These are phyloP conservation scores for Hephaestus fuliginosus DNA, from an alignment of 2,797 vertebrate genomes.

Conservation along the genomic window DNA sequence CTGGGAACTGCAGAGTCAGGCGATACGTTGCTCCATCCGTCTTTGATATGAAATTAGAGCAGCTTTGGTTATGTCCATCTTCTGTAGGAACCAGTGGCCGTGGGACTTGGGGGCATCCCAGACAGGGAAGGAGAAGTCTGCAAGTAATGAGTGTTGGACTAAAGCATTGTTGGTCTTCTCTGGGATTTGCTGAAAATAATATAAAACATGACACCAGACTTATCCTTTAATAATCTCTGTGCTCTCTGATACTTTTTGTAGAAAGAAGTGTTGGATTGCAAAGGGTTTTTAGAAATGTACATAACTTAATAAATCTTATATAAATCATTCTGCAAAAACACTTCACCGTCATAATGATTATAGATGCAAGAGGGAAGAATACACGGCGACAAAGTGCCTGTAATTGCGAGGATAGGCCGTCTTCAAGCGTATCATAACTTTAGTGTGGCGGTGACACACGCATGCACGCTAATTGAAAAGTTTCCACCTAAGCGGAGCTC, in stretches of 20 bases:
- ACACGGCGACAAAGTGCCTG: conserved; percentile 19
- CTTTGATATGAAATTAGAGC: not conserved
- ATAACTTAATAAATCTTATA: conserved; percentile 39
- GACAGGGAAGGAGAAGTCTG: not conserved
- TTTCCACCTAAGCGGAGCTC: conserved; percentile 41
- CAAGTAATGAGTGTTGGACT: not conserved
- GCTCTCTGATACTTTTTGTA: not conserved
- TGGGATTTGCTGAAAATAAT: not conserved
- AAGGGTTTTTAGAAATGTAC: conserved; percentile 23
- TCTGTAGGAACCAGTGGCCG: not conserved
- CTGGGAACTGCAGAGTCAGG: not conserved
- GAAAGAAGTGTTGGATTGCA: conserved; percentile 20
- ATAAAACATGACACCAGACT: not conserved
- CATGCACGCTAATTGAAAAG: conserved; percentile 50
- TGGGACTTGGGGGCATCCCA: not conserved
- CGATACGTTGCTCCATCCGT: not conserved
- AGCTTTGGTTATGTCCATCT: not conserved
- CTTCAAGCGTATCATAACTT: conserved; percentile 56
- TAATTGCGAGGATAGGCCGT: conserved; percentile 53
- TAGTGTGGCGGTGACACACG: conserved; percentile 56
- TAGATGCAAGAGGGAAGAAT: conserved; percentile 31
- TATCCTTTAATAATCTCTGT: conserved; percentile 5
- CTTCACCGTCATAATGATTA: conserved; percentile 44
- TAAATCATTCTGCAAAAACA: conserved; percentile 54
- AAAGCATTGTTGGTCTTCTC: not conserved